Evolutionary conservation across 2,797 vertebrate species (phyloP), one percentile per base, ranked within the genome.

Genomic region (Oreochromis mossambicus): DNA sequence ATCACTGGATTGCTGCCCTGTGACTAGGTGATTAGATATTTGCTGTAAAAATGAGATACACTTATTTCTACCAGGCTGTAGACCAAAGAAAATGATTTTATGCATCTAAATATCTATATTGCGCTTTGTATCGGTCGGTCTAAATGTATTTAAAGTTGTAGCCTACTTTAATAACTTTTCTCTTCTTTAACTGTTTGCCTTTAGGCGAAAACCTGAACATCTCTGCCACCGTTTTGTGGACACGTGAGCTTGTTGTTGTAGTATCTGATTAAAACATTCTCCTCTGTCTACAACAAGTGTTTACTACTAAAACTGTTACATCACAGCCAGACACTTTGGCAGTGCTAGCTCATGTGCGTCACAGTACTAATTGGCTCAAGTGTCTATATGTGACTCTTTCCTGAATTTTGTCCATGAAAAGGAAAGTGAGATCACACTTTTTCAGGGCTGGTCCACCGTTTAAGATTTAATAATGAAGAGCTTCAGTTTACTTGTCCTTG

Each of bases 301-400:
- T 83, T 77, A 15, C 15, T 78, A 56, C 70, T 77, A 79, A 58
- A 36, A 32, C 5, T 6, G 4, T 90, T 82, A 82, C 75, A 21
- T 85, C 85, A 84, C 83, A 91, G 68, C 68, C 43, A 75, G 77
- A 85, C 80, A n/a, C 55, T n/a, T 2, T 26, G 56, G 21, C 51
- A 34, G 61, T 26, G 79, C 73, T 80, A 80, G 17, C 66, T 43
- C 38, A 52, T 50, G 15, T 86, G 79, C 51, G 79, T 88, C 86
- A 83, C 8, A 14, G 56, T 66, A 77, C 77, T 94, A 94, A 95
- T 90, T 84, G 90, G 89, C 88, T 94, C 83, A 88, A 84, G 46
- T 8, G 8, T 90, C 87, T 93, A 84, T 61, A 86, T 76, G 81
- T 63, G 86, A 86, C 80, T 46, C 87, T 80, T 73, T n/a, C 24